Evolutionary conservation across 2,888 invertebrate species (phyloP).

Genomic region (Conistra vaccinii): DNA sequence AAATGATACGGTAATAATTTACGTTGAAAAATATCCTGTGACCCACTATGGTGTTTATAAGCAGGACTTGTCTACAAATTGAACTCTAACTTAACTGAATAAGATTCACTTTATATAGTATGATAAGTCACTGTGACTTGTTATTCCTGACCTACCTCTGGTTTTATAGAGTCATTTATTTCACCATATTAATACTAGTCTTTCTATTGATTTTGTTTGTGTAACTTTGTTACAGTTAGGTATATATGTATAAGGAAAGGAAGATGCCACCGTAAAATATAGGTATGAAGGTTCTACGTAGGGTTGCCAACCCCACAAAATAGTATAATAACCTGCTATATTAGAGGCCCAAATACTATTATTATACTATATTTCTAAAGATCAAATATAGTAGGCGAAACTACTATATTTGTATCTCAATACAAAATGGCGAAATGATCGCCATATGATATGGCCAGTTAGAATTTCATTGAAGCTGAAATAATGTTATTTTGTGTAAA

Average conservation of each 20-base stretch:
- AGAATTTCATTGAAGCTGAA: too few relatives aligned
- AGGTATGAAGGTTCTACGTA: too few relatives aligned
- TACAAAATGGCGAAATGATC: too few relatives aligned
- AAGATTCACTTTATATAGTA: constrained; percentile 23
- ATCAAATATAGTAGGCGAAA: too few relatives aligned
- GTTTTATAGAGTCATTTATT: constrained; percentile 54
- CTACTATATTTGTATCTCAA: too few relatives aligned
- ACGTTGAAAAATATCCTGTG: constrained; percentile 61
- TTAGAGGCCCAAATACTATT: too few relatives aligned
- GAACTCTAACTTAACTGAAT: not conserved
- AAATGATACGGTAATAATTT: constrained; percentile 50
- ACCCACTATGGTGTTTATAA: constrained; percentile 50
- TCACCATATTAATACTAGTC: constrained; percentile 30
- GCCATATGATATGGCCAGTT: too few relatives aligned
- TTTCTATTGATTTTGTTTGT: constrained; percentile 33
- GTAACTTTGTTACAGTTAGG: constrained; percentile 4
- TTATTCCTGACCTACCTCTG: constrained; percentile 37
- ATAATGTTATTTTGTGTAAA: too few relatives aligned
- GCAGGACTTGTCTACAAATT: constrained; percentile 1
- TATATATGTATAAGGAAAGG: not conserved
- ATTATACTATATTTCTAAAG: too few relatives aligned
- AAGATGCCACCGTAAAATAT: not conserved
- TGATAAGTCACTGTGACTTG: constrained; percentile 7
- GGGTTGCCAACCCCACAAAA: too few relatives aligned
- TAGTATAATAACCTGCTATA: too few relatives aligned